A percentile compares a stretch with the other conserved stretches of the same genome.
Evolutionary conservation across 92 coral and sea anemone species (phyloP).

Genomic region (Porites rus): DNA sequence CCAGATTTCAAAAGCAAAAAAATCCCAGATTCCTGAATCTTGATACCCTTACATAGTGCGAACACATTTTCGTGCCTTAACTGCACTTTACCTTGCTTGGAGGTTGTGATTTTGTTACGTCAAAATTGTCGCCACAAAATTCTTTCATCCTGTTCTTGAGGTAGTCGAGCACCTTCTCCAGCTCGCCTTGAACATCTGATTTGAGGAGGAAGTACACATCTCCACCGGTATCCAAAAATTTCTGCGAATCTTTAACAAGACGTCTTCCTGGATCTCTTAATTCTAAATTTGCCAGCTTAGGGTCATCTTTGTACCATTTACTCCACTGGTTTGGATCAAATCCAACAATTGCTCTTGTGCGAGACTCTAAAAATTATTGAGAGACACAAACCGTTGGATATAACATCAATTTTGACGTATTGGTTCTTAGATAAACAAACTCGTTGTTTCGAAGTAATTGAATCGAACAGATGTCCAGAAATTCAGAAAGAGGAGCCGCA

Average conservation of each 20-base stretch:
- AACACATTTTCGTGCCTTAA: not conserved
- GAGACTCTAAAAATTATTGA: conserved; percentile 36
- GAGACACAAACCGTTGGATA: too few relatives aligned
- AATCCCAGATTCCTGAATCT: too few relatives aligned
- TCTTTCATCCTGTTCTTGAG: conserved; percentile 32
- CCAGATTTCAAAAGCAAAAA: too few relatives aligned
- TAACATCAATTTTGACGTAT: too few relatives aligned
- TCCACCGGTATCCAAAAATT: conserved; percentile 84
- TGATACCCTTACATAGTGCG: too few relatives aligned
- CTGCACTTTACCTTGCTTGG: conserved; percentile 35
- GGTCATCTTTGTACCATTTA: conserved; percentile 68
- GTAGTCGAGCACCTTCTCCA: conserved; percentile 54
- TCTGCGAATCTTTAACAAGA: conserved; percentile 70
- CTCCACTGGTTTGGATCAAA: conserved; percentile 83
- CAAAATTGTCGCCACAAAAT: conserved; percentile 32
- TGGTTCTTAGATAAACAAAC: too few relatives aligned
- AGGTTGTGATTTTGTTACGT: conserved; percentile 52
- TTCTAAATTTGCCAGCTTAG: conserved; percentile 64
- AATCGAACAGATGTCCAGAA: not conserved
- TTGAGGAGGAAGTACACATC: conserved; percentile 79
- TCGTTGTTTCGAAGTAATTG: too few relatives aligned
- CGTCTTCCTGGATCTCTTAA: conserved; percentile 26
- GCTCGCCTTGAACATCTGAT: conserved; percentile 48
- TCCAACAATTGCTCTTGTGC: conserved; percentile 77
- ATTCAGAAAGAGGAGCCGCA: not conserved